phyloP scores from a whole-genome alignment of 2,888 invertebrate species.

The Prosopocoilus inquinatus region DNA sequence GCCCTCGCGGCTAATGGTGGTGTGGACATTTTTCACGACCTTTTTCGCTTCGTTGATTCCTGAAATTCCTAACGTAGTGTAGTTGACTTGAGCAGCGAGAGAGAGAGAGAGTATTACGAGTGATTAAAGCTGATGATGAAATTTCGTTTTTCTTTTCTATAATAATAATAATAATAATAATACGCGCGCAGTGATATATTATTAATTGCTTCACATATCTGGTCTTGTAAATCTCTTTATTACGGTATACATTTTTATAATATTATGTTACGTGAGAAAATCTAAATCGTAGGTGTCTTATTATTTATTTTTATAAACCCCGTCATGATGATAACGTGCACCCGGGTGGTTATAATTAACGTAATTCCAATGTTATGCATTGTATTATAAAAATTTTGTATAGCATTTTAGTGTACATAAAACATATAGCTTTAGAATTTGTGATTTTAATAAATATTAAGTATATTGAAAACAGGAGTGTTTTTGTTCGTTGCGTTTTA shows the following conservation, averaged over 20 bases:
- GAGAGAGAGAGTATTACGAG: too few species aligned
- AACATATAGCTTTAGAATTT: constrained; percentile 21
- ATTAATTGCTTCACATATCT: constrained; percentile 8
- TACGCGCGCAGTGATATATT: neutral
- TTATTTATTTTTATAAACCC: too few species aligned
- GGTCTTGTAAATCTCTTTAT: constrained; percentile 8
- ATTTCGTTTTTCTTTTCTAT: neutral
- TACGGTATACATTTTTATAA: constrained; percentile 8
- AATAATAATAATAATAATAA: too few species aligned
- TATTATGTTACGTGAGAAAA: neutral
- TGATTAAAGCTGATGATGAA: constrained; percentile 16
- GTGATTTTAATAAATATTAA: constrained; percentile 16
- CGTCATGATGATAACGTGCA: too few species aligned
- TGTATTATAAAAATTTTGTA: constrained; percentile 4
- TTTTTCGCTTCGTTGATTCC: constrained; percentile 95
- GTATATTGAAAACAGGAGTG: constrained; percentile 4
- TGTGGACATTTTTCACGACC: constrained; percentile 88
- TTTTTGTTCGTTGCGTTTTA: neutral
- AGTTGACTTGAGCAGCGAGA: constrained; percentile 29
- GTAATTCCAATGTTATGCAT: neutral
- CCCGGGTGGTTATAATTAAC: neutral
- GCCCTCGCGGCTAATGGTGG: constrained; percentile 68
- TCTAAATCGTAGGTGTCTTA: too few species aligned
- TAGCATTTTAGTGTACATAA: constrained; percentile 19
- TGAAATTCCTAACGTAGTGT: constrained; percentile 71